Evolutionary conservation across 2,113 vertebrate species (phyloP), one percentile per base, ranked within the genome.

Genomic region (Alligator mississippiensis): DNA sequence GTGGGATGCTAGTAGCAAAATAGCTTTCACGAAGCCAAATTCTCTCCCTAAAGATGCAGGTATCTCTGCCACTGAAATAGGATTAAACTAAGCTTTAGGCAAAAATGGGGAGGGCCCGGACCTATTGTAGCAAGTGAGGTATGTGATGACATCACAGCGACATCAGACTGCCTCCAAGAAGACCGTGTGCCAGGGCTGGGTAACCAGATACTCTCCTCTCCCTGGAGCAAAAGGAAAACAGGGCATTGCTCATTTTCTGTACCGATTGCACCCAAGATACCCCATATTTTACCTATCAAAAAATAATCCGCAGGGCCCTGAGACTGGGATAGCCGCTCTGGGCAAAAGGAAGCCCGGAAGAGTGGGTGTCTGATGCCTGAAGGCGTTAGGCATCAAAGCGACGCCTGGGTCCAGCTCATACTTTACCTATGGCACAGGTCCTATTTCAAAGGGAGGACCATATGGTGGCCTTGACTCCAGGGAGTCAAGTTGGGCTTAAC

Each of bases 1-100:
- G 7, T 27, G 61, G 47, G 47, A 47, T 47, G 47, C 47, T 47
- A 47, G 61, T 63, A 63, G 61, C 25, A 25, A 63, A 63, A 63
- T 63, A 95, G 94, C 95, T 97, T 93, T 27, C 9, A 4, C 27
- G 25, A 25, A 25, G 21, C 22, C 61, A 63, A 63, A 63, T 63
- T 63, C 61, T 63, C 34, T 82, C 81, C 90, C 76, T 87, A 94
- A 94, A 96, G 93, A 94, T 91, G 91, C 93, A 96, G 93, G 96
- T 95, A 90, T 14, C 72, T 57, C 88, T 90, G 84, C 86, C 74
- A 28, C 81, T 83, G 93, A 92, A 96, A 54, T 93, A 63, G 12
- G 22, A 25, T 25, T 63, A 25, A 21, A 27, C 11, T 15, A 60
- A 19, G 59, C 59, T 18, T 60, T 63, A 63, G 24, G 60, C 60